Conservation (phyloP, 2,113 vertebrate species). For the Carassius gibelio region DNA sequence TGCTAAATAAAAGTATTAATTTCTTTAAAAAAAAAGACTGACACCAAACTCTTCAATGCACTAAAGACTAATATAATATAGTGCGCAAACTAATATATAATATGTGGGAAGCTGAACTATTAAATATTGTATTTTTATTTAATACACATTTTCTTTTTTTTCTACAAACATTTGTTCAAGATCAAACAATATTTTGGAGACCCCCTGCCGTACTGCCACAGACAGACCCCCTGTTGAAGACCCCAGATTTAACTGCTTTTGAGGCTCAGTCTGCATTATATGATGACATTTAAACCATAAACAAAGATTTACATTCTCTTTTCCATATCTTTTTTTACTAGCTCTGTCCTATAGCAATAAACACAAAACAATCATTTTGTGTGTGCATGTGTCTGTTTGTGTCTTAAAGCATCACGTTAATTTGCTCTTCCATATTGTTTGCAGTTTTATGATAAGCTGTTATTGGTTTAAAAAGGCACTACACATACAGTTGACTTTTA, state of each 20-base stretch:
- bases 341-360: background rate
- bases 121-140: background rate
- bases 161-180: background rate
- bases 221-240: slow-evolving; percentile 22
- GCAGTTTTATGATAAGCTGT: no score
- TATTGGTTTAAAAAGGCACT: background rate
- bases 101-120: background rate
- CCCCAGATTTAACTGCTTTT: background rate
- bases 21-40: no score
- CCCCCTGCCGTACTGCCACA: background rate
- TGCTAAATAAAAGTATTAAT: no score
- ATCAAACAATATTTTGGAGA: slow-evolving; percentile 1
- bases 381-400: background rate
- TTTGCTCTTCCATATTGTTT: no score
- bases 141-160: background rate
- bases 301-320: background rate
- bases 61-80: background rate
- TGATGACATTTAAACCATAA: background rate
- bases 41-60: background rate
- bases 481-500: slow-evolving; percentile 1
- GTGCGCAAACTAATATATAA: no score
- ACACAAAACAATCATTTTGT: background rate
- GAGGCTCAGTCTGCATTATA: background rate
- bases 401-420: no score
- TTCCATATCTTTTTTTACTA: background rate